A percentile compares a stretch with the other conserved stretches of the same genome.
Evolutionary conservation across 2,113 vertebrate species (phyloP).

Genomic region (Otocyon megalotis): DNA sequence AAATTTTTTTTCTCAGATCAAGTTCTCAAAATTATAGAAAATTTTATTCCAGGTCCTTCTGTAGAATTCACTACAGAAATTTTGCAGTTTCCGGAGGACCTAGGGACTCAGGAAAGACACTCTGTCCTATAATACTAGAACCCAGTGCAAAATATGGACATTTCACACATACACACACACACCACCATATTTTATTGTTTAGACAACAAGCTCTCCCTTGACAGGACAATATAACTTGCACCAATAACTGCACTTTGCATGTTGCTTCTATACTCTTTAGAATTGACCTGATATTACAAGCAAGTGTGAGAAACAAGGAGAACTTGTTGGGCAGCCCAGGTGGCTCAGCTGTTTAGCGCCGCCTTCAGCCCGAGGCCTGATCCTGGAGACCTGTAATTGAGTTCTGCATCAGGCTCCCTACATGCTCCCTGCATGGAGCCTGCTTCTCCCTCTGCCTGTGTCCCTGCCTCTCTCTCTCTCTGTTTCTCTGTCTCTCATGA

Average conservation of each 20-base stretch:
- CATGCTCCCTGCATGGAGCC: too few relatives aligned
- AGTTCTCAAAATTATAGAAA: constrained; percentile 30
- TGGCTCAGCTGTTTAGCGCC: too few relatives aligned
- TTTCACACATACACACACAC: neutral
- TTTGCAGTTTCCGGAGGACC: constrained; percentile 1
- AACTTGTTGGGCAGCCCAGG: too few relatives aligned
- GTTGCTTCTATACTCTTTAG: neutral
- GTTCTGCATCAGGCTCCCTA: too few relatives aligned
- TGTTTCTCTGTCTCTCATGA: too few relatives aligned
- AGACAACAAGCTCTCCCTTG: neutral
- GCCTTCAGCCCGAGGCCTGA: too few relatives aligned
- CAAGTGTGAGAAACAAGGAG: neutral
- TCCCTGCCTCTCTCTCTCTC: too few relatives aligned
- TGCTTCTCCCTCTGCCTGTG: too few relatives aligned
- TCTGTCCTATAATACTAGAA: neutral
- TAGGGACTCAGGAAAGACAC: neutral
- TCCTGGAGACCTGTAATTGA: too few relatives aligned
- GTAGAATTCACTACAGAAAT: constrained; percentile 23
- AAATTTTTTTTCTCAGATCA: neutral
- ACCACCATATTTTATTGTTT: neutral
- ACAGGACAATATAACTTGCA: neutral
- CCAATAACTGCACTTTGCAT: neutral
- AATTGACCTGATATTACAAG: neutral
- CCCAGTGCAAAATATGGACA: neutral
- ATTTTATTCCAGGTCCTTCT: constrained; percentile 20